Evolutionary conservation across 2,113 vertebrate genomes (phyloP), one percentile per base, ranked within the genome.

Genomic region (Corythoichthys haematopterus): DNA sequence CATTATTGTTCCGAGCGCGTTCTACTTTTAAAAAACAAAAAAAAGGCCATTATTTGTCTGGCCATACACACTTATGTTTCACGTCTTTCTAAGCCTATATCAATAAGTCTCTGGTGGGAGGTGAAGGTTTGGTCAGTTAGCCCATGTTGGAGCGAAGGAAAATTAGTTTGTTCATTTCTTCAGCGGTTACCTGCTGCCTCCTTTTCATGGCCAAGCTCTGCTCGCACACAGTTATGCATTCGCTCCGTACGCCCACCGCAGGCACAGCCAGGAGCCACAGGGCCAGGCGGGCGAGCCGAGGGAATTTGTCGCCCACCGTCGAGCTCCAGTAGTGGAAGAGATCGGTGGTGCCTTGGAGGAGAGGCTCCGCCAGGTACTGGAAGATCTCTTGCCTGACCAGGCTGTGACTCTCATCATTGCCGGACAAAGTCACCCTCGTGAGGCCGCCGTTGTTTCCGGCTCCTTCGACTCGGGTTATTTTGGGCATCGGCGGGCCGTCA

Each of bases 81-180:
- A 79, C 83, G 67, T 83, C 79, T 66, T 43, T 80, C 81, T 88
- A 87, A 84, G 84, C 73, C 79, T 88, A 78, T 79, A 85, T 85
- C 85, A 90, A 89, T 87, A 89, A 83, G 82, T 85, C 80, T 80
- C 82, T 85, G 80, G 77, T 72, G 76, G 79, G 76, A 82, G 83
- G 81, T 80, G 72, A 81, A 71, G 48, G 81, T 85, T 86, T 84
- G 83, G 85, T 85, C 80, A 71, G 63, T 81, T 72, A 99, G 92
- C 95, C 94, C 93, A 97, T 95, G 90, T 99, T 99, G 80, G 95
- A 96, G 89, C 95, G 97, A 87, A 99, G 93, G 87, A 99, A 99
- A 92, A 99, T 96, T 60, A 99, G 95, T 85, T 98, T 99, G 93
- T 99, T 99, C 94, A 97, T 97, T 76, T 98, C 95, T 88, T 99